Base-by-base conservation (phyloP, 2,797 vertebrate genomes). In the Tinamus major region DNA sequence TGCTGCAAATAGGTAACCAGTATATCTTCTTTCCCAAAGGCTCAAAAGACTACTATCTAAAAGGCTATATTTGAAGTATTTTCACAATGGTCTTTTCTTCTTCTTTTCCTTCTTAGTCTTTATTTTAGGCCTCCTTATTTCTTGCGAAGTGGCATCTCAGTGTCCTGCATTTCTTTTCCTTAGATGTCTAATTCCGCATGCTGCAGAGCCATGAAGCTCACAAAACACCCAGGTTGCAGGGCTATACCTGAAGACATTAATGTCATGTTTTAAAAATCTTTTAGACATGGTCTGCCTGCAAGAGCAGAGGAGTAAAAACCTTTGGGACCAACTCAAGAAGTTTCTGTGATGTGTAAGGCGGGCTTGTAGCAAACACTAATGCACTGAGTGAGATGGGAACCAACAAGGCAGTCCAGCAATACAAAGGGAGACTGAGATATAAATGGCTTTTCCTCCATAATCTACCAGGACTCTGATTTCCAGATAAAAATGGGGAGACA, bases 381-480 rank as follows among this genome's bases (percentile, higher is more conserved):
- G 56, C 26, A 51, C 0, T 0, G 16, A 35, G 2, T 10, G 3
- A 26, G 41, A 70, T n/a, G 17, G 15, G 55, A 61, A 62, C 11
- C 20, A 29, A 11, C 26, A 65, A 15, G n/a, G 63, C 31, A 44
- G 29, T 19, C 29, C 59, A 35, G 26, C 8, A 83, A 15, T 9
- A 19, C 42, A 82, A 94, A 72, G 33, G 8, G 10, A 49, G 3
- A 35, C 18, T 10, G 17, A 77, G 5, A 49, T 51, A 79, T 2
- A 44, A 70, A 51, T 0, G 0, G 31, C 62, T 75, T 80, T 39
- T 37, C 13, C 27, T 72, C 51, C 13, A 9, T 51, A 79, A 35
- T 51, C 59, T 79, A 42, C 17, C n/a, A 49, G 29, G 56, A 55
- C 11, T 18, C 5, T 31, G 61, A 78, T 83, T 78, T 83, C 20